Percentiles rank a stretch among this genome's conserved stretches.
phyloP scores from a whole-genome alignment of 2,888 invertebrate genomes.

The Drosophila antonietae region DNA sequence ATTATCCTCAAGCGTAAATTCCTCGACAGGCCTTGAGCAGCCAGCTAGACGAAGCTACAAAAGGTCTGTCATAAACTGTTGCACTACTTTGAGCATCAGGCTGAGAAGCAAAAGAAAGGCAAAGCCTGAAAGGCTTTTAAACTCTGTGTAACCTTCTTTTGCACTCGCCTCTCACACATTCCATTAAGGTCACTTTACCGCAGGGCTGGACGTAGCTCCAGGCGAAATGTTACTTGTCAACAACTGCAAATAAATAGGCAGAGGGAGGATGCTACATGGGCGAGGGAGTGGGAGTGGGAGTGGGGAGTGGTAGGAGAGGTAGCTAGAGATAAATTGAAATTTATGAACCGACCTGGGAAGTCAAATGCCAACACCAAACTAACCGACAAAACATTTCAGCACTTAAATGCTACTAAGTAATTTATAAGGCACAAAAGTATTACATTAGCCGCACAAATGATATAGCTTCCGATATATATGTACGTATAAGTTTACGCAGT shows the following conservation, averaged over 20 bases:
- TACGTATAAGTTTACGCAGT: constrained; percentile 13
- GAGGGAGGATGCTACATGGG: constrained; percentile 1
- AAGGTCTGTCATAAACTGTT: constrained; percentile 51
- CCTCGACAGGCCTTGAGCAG: constrained; percentile 23
- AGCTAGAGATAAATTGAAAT: constrained; percentile 71
- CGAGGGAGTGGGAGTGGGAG: no score
- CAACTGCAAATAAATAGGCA: constrained; percentile 66
- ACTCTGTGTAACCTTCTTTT: constrained; percentile 30
- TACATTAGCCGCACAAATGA: constrained; percentile 55
- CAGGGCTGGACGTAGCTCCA: neutral
- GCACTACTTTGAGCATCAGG: constrained; percentile 40
- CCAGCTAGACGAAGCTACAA: constrained; percentile 31
- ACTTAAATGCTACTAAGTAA: constrained; percentile 65
- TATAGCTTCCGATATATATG: constrained; percentile 32
- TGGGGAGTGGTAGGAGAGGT: neutral
- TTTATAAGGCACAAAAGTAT: constrained; percentile 60
- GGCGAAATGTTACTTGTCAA: constrained; percentile 69
- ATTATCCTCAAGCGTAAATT: constrained; percentile 29
- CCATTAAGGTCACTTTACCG: constrained; percentile 51
- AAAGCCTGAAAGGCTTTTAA: constrained; percentile 38
- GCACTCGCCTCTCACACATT: constrained; percentile 40
- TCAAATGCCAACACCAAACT: constrained; percentile 47
- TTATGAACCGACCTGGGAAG: constrained; percentile 65
- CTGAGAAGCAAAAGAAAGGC: neutral
- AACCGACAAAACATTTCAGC: constrained; percentile 57